These are phyloP conservation scores for Zosterops hypoxanthus DNA, from an alignment of 2,113 vertebrate species.

Conservation along the genomic window DNA sequence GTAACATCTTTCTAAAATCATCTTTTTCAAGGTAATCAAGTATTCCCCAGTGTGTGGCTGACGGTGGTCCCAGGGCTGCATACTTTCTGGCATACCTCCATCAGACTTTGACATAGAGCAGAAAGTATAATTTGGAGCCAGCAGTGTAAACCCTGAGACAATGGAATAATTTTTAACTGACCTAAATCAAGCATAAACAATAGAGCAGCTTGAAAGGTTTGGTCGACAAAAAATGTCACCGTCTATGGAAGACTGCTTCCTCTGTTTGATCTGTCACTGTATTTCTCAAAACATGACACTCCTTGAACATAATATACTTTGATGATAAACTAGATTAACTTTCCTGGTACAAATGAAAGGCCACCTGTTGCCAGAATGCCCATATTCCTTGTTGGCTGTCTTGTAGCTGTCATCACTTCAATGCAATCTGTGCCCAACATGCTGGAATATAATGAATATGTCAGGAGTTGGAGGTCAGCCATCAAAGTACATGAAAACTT, in stretches of 20 bases:
- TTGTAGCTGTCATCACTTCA: slow-evolving; percentile 88
- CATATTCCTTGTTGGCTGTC: slow-evolving; percentile 84
- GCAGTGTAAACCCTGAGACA: slow-evolving; percentile 53
- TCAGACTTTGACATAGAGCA: slow-evolving; percentile 39
- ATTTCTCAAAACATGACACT: slow-evolving; percentile 81
- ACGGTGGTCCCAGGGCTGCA: not conserved
- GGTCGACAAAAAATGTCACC: slow-evolving; percentile 73
- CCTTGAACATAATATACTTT: slow-evolving; percentile 82
- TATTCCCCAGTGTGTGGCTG: not conserved
- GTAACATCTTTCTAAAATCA: slow-evolving; percentile 15
- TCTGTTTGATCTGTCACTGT: slow-evolving; percentile 80
- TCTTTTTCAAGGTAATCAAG: not conserved
- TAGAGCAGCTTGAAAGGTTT: slow-evolving; percentile 69
- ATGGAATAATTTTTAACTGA: slow-evolving; percentile 60
- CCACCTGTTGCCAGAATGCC: slow-evolving; percentile 87
- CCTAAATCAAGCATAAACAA: slow-evolving; percentile 75
- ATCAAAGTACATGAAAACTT: slow-evolving; percentile 87
- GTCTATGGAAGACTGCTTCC: slow-evolving; percentile 72
- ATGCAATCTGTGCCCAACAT: slow-evolving; percentile 81
- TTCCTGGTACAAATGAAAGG: slow-evolving; percentile 83
- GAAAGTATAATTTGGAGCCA: slow-evolving; percentile 46
- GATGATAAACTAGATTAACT: slow-evolving; percentile 88
- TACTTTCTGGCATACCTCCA: not conserved
- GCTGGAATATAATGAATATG: slow-evolving; percentile 89
- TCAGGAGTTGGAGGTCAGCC: slow-evolving; percentile 89